Evolutionary conservation across 2,888 invertebrate species (phyloP), one percentile per base, ranked within the genome.

Genomic region (Hedya salicella): DNA sequence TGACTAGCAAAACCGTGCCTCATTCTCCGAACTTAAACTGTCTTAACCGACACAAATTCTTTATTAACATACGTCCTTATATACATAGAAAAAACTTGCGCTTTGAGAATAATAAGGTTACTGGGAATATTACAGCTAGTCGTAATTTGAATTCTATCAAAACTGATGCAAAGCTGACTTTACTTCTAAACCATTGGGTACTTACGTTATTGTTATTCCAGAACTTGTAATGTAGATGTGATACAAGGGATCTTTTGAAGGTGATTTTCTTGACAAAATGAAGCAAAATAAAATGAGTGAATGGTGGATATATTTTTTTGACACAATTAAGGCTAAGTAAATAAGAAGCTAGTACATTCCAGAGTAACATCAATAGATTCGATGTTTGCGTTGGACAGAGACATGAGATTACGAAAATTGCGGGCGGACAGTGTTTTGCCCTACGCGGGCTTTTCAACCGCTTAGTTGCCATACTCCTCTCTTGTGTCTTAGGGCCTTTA

Each of bases 1-100:
- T 70, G 70, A 70, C 70, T 62, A 49, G 70, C 69, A 25, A 62
- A 69, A 62, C 63, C 32, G 46, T 6, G 13, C 16, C 56, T 9
- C 14, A 9, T 5, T 30, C 13, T 25, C 8, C 0, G 14, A 30
- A 30, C 16, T 25, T 8, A 17, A 4, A 56, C 30, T 14, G 56
- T 13, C 17, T 2, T 44, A 56, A 30, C 17, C 3, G n/a, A 14
- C 40, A 25, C 5, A 4, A 16, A 13, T 42, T 54, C 14, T 6
- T 9, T 54, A 25, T 11, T 19, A 25, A 42, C 14, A 42, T 54
- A 16, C 11, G 14, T 16, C 40, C 5, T 54, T 54, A 2, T 42
- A 3, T 25, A 17, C n/a, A 3, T 1, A 17, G 16, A 19, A 14
- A 9, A 13, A 19, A 19, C 3, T 21, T 11, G 40, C 3, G 11